phyloP scores from a whole-genome alignment of 2,113 vertebrate species.

The Thamnophis sirtalis region DNA sequence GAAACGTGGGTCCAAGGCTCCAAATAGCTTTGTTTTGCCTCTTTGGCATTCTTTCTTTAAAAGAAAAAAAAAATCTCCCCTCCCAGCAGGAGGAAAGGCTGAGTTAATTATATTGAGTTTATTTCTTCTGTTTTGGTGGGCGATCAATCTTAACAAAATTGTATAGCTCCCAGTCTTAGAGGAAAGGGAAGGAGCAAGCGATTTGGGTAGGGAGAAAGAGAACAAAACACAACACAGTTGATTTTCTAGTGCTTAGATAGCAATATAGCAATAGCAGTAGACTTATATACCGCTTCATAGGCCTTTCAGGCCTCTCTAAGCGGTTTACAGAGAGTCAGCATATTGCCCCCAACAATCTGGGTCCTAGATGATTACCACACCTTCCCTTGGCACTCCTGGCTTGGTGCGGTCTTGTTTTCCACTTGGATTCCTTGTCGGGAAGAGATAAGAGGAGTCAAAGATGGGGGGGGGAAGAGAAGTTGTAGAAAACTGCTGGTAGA shows the following conservation, averaged over 20 bases:
- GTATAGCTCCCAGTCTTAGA: constrained; percentile 27
- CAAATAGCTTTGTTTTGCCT: neutral
- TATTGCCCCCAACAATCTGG: too few relatives aligned
- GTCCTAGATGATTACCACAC: constrained; percentile 40
- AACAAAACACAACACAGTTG: constrained; percentile 21
- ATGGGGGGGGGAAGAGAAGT: neutral
- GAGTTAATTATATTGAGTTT: constrained; percentile 63
- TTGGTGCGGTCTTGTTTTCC: neutral
- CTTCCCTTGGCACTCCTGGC: neutral
- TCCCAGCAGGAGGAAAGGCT: constrained; percentile 37
- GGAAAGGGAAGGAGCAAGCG: constrained; percentile 24
- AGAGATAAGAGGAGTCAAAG: neutral
- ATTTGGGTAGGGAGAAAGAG: neutral
- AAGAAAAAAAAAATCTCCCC: constrained; percentile 35
- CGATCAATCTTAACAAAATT: constrained; percentile 60
- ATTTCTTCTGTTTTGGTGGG: constrained; percentile 53
- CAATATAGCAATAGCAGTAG: too few relatives aligned
- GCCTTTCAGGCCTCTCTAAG: too few relatives aligned
- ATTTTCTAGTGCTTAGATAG: constrained; percentile 49
- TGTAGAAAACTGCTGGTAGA: neutral
- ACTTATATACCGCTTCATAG: too few relatives aligned
- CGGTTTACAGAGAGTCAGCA: too few relatives aligned
- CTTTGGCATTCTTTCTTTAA: constrained; percentile 25
- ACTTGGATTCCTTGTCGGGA: neutral
- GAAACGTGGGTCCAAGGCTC: neutral